These are phyloP conservation scores for Glaucomys volans DNA, from an alignment of 2,113 vertebrate species.

Conservation along the genomic window DNA sequence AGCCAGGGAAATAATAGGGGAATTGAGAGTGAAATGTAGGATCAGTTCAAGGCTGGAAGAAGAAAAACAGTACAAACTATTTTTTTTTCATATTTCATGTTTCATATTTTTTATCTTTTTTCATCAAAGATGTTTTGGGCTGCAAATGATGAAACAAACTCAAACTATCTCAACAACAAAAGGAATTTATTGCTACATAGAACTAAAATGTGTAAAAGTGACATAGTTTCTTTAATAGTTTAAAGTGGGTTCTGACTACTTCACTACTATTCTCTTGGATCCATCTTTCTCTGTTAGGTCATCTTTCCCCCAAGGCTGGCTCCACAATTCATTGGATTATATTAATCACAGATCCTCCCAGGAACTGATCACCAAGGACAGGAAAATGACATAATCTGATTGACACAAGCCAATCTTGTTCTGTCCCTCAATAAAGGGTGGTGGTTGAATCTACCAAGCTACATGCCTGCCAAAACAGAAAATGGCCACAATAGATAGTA, in stretches of 20 bases:
- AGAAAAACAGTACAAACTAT: not conserved
- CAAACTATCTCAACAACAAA: constrained; percentile 11
- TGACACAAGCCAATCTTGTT: not conserved
- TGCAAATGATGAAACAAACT: constrained; percentile 14
- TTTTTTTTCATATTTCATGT: not conserved
- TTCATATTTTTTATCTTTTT: not conserved
- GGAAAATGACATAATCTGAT: not conserved
- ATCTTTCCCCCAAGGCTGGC: not conserved
- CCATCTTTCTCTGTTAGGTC: not conserved
- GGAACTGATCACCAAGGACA: not conserved
- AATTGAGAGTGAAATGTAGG: not conserved
- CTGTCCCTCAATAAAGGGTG: not conserved
- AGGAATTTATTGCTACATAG: not conserved
- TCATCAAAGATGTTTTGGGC: not conserved
- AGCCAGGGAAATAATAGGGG: not conserved
- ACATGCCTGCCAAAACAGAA: not conserved
- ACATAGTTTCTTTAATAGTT: not conserved
- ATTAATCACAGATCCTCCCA: not conserved
- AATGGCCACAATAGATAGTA: not conserved
- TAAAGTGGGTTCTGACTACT: not conserved
- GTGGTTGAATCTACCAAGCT: not conserved
- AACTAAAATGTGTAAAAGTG: not conserved
- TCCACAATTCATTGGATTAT: not conserved
- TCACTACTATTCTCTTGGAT: not conserved
- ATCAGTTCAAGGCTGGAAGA: not conserved